Conservation (phyloP, 2,797 vertebrate species). For the Pteronotus mesoamericanus region DNA sequence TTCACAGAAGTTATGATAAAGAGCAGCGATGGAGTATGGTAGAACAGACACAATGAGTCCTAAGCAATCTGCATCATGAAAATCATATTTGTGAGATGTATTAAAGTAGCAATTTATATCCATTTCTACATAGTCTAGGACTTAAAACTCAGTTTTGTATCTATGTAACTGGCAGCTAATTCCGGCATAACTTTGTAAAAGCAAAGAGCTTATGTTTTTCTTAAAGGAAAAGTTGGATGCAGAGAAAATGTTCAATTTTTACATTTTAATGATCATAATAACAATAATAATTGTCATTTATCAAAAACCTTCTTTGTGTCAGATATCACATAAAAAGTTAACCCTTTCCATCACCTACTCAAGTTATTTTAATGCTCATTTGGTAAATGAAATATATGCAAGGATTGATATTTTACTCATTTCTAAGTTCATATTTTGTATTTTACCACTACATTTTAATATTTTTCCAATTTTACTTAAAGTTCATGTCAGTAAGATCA, state of each 20-base stretch:
- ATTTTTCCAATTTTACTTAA: neutral
- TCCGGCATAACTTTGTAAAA: neutral
- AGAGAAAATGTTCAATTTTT: neutral
- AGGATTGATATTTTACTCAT: neutral
- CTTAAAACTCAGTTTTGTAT: neutral
- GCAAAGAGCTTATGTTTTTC: neutral
- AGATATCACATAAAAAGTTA: neutral
- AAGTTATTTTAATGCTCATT: neutral
- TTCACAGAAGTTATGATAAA: neutral
- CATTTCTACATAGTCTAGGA: neutral
- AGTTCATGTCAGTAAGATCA: slow-evolving; percentile 19
- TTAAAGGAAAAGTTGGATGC: neutral
- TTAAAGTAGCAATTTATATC: neutral
- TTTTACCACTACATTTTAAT: neutral
- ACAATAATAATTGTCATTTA: neutral
- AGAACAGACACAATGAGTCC: neutral
- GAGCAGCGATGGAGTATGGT: neutral
- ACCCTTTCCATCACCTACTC: neutral
- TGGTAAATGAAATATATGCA: neutral
- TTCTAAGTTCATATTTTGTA: neutral
- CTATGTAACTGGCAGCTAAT: neutral
- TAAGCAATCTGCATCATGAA: neutral
- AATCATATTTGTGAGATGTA: neutral
- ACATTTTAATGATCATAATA: neutral
- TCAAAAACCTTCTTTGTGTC: neutral